Evolutionary conservation across 2,113 vertebrate genomes (phyloP).

Genomic region (Daphoenositta chrysoptera): DNA sequence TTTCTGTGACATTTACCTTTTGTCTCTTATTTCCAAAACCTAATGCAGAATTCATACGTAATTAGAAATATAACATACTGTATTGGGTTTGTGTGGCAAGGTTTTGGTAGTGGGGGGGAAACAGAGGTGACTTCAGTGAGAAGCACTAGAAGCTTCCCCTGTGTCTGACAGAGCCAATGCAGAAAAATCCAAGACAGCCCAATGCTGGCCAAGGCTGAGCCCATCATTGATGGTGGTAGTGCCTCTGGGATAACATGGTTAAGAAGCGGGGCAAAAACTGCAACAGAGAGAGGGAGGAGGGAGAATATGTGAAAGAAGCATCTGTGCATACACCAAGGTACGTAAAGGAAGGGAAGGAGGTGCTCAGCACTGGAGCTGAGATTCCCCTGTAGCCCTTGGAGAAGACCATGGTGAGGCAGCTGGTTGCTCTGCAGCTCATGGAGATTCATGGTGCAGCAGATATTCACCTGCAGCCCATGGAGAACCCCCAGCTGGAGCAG

Average conservation of each 20-base stretch:
- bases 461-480: neutral
- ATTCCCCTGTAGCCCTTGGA: neutral
- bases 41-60: neutral
- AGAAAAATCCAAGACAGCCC: neutral
- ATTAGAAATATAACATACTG: no score
- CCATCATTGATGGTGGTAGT: neutral
- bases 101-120: neutral
- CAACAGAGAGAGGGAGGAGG: neutral
- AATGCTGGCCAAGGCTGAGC: neutral
- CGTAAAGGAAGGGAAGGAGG: neutral
- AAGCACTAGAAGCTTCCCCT: neutral
- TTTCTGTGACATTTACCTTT: neutral
- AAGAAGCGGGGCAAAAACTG: neutral
- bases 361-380: neutral
- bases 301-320: neutral
- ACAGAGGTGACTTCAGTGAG: neutral
- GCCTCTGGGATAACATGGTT: neutral
- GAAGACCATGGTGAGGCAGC: neutral
- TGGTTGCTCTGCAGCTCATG: neutral
- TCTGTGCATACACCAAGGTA: neutral
- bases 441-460: neutral
- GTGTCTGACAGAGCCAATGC: neutral
- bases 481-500: rapidly evolving
- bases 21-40: neutral
- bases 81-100: neutral